phyloP scores from a whole-genome alignment of 2,888 invertebrate species.

The Deilephila elpenor region DNA sequence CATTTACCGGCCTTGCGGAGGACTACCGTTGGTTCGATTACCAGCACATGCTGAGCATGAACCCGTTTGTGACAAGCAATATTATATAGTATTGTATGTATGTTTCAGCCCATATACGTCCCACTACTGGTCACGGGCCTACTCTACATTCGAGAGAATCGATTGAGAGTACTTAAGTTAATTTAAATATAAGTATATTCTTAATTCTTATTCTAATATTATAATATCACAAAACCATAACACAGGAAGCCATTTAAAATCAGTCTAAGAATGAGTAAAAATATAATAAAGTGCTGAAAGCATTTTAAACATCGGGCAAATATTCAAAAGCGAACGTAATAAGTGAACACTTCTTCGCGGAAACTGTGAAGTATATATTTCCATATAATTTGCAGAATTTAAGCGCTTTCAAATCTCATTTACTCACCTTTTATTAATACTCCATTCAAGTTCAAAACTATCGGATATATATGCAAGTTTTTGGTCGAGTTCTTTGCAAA shows the following conservation, averaged over 20 bases:
- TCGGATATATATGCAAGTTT: slow-evolving; percentile 7
- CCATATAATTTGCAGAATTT: slow-evolving; percentile 32
- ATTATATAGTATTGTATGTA: no score
- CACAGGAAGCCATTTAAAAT: neutral
- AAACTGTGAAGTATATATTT: neutral
- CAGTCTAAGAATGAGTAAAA: neutral
- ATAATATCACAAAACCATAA: neutral
- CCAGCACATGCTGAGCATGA: no score
- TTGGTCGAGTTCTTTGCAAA: no score
- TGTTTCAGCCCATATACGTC: no score
- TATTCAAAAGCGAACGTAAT: slow-evolving; percentile 1
- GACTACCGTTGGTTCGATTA: no score
- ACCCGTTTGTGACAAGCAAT: no score
- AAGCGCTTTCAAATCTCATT: slow-evolving; percentile 19
- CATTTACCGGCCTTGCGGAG: no score
- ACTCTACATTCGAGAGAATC: no score
- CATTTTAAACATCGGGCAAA: slow-evolving; percentile 9
- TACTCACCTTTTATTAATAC: slow-evolving; percentile 35
- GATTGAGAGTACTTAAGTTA: no score
- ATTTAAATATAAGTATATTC: no score
- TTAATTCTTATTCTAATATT: neutral
- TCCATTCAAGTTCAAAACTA: slow-evolving; percentile 20
- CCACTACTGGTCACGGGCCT: no score
- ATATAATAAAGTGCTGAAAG: slow-evolving; percentile 14
- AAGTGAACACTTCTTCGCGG: neutral